Conservation (phyloP, 2,113 vertebrate species). For the Nymphicus hollandicus region DNA sequence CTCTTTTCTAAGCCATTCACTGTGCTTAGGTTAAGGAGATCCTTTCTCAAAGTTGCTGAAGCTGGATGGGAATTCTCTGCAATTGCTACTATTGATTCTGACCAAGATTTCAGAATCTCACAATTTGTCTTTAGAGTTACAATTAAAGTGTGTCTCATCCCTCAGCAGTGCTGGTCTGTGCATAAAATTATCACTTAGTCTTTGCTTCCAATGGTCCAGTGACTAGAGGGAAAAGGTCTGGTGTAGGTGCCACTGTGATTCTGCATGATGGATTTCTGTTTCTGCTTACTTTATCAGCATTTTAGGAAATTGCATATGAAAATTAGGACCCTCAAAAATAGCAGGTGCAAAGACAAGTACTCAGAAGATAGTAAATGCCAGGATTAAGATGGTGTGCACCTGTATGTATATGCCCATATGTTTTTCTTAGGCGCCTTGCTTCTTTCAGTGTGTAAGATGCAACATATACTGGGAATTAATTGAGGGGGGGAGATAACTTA, state of each 20-base stretch:
- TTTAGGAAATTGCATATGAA: background rate
- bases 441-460: background rate
- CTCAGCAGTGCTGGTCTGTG: background rate
- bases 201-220: background rate
- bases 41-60: background rate
- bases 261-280: background rate
- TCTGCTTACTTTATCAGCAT: background rate
- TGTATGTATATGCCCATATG: background rate
- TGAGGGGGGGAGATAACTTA: background rate
- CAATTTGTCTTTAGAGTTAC: background rate
- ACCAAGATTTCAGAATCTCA: background rate
- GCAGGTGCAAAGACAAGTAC: background rate
- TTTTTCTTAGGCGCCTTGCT: background rate
- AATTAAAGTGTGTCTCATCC: background rate
- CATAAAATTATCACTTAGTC: background rate
- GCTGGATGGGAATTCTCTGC: background rate
- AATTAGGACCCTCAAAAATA: background rate
- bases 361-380: background rate
- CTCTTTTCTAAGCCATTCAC: background rate
- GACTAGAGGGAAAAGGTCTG: background rate
- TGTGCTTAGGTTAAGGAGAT: background rate
- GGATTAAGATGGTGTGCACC: background rate
- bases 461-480: background rate
- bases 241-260: background rate
- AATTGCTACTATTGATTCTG: background rate